These are phyloP conservation scores for Ramphastos sulfuratus DNA, from an alignment of 2,113 vertebrate species.

Conservation along the genomic window DNA sequence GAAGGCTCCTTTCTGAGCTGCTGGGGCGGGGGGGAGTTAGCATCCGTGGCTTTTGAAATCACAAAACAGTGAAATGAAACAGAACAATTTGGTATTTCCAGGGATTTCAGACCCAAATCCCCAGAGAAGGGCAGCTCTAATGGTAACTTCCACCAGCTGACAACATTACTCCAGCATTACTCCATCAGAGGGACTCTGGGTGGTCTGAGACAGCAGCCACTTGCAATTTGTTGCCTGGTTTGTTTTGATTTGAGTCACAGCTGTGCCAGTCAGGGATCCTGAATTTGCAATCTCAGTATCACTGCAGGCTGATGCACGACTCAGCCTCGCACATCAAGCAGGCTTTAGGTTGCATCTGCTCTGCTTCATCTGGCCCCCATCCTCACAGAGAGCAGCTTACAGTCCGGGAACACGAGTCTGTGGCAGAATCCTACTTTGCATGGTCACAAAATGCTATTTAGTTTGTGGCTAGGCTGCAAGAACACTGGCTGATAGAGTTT, in stretches of 20 bases:
- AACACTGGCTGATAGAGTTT: not conserved
- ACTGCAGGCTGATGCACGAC: not conserved
- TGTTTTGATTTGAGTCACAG: not conserved
- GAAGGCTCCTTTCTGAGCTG: not conserved
- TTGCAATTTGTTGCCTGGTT: not conserved
- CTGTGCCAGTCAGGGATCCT: not conserved
- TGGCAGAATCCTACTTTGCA: not conserved
- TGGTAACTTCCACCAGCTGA: not conserved
- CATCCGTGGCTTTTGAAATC: not conserved
- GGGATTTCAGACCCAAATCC: not conserved
- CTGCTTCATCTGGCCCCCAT: not conserved
- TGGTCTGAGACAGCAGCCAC: not conserved
- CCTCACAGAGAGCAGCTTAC: not conserved
- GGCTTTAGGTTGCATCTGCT: not conserved
- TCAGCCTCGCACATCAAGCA: fast-evolving
- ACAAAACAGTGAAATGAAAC: not conserved
- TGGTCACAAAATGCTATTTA: not conserved
- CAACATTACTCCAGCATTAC: not conserved
- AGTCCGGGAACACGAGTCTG: not conserved
- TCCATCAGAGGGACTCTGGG: not conserved
- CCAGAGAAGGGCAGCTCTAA: not conserved
- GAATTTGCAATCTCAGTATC: not conserved
- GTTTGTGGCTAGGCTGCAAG: not conserved
- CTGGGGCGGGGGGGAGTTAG: not conserved
- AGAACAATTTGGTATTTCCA: not conserved